phyloP scores from a whole-genome alignment of 2,113 vertebrate genomes.

The Piaya cayana region DNA sequence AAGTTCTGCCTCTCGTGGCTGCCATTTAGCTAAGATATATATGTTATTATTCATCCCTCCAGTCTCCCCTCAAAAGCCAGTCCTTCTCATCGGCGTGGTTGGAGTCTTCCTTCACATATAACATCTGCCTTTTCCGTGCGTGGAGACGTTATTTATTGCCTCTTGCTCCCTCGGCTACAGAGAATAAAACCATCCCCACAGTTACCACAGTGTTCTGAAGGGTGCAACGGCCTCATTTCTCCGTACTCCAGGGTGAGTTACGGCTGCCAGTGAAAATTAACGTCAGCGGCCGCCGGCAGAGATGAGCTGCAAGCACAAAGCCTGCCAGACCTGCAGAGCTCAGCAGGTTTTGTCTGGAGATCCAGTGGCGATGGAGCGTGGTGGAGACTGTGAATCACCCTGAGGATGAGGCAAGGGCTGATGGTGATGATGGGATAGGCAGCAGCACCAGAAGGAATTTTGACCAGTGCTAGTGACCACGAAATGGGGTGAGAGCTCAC shows the following conservation, averaged over 20 bases:
- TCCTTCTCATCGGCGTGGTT: neutral
- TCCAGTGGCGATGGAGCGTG: neutral
- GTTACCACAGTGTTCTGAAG: neutral
- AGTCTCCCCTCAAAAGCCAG: neutral
- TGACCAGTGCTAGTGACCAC: rapidly evolving
- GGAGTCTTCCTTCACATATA: neutral
- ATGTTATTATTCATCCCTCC: neutral
- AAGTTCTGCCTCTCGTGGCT: slow-evolving; percentile 2
- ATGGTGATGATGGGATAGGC: neutral
- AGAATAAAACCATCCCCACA: neutral
- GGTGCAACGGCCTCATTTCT: neutral
- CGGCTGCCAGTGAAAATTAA: neutral
- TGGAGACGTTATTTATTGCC: slow-evolving; percentile 37
- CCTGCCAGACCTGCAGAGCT: neutral
- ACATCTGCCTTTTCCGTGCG: neutral
- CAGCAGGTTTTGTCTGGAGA: neutral
- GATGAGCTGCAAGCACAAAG: neutral
- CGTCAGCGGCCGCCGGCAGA: neutral
- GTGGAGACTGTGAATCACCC: neutral
- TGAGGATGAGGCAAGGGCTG: neutral
- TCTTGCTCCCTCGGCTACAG: neutral
- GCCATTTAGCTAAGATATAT: slow-evolving; percentile 7
- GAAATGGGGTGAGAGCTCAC: neutral
- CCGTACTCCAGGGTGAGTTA: rapidly evolving
- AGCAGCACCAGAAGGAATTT: neutral